Base-by-base conservation (phyloP, 2,888 invertebrate species). In the Neria commutata region DNA sequence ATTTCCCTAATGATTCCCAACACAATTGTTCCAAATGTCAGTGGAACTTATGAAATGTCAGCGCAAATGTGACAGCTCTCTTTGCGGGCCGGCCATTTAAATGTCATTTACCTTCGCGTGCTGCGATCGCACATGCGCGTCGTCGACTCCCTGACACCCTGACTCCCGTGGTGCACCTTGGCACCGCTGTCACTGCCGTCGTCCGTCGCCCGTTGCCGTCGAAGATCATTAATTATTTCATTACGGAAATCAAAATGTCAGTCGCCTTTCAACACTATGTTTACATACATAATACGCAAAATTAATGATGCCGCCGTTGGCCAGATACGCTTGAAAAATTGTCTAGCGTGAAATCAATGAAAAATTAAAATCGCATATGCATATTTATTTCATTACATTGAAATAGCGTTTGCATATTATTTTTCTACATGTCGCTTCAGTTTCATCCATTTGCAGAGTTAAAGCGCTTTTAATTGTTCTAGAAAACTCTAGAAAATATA, bases 171-270 rank as follows among this genome's bases (percentile, higher is more conserved):
- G 21, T 14, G 23, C 2, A 11, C 23, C 46, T 14, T 21, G 11
- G n/a, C n/a, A 29, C 29, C 29, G 11, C 29, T 6, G 29, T 8
- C 29, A 29, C 29, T 29, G 6, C 19, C 21, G 33, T 50, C 50
- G 29, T n/a, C 2, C 24, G n/a, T 42, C 42, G 42, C 42, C 10
- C 19, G 16, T 17, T 10, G 14, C 16, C 42, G 19, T n/a, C 25
- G 48, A n/a, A 33, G 67, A 70, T 75, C 74, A 72, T 72, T 72
- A 72, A 72, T 72, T 72, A 72, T 69, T 72, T 75, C 74, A 75
- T 75, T 73, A 70, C 74, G 74, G 69, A 72, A 75, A 75, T 72
- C 75, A 70, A 73, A 75, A 73, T 74, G 75, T 75, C 72, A 75
- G 75, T 61, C 55, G 59, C 65, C 56, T 71, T 69, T 74, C 74